Evolutionary conservation across 2,888 invertebrate species (phyloP).

Genomic region (Diabrotica balteata): DNA sequence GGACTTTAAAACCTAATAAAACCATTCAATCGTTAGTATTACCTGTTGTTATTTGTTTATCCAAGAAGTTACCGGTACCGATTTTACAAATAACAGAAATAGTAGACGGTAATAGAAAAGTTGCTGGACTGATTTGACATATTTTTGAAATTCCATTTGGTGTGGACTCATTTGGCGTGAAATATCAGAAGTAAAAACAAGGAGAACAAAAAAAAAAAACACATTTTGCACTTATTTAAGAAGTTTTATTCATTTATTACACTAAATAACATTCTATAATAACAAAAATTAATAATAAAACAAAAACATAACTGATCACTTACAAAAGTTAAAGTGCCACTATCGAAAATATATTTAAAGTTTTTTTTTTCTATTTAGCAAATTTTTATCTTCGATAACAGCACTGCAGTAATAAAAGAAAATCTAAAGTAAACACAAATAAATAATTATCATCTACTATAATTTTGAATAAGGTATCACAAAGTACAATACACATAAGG

Average conservation of each 20-base stretch:
- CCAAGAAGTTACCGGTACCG: too few relatives aligned
- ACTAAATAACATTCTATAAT: slow-evolving; percentile 8
- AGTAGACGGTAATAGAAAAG: too few relatives aligned
- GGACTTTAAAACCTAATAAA: too few relatives aligned
- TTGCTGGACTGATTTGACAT: too few relatives aligned
- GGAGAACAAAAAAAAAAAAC: neutral
- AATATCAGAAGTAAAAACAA: too few relatives aligned
- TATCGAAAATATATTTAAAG: neutral
- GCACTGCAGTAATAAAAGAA: neutral
- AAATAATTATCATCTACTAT: slow-evolving; percentile 14
- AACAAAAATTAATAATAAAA: slow-evolving; percentile 10
- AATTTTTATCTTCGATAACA: slow-evolving; percentile 1
- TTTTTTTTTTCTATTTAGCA: neutral
- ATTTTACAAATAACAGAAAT: too few relatives aligned
- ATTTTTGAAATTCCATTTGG: too few relatives aligned
- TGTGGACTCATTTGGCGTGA: too few relatives aligned
- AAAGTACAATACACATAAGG: neutral
- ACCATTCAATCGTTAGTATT: too few relatives aligned
- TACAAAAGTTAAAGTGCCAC: neutral
- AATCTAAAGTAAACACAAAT: slow-evolving; percentile 3
- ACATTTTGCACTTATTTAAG: neutral
- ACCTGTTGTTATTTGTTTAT: too few relatives aligned
- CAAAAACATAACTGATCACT: slow-evolving; percentile 3
- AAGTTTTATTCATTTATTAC: neutral
- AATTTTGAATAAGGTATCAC: slow-evolving; percentile 21